Conservation (phyloP, 1,140 invertebrate species). For the Hycleus cichorii region DNA sequence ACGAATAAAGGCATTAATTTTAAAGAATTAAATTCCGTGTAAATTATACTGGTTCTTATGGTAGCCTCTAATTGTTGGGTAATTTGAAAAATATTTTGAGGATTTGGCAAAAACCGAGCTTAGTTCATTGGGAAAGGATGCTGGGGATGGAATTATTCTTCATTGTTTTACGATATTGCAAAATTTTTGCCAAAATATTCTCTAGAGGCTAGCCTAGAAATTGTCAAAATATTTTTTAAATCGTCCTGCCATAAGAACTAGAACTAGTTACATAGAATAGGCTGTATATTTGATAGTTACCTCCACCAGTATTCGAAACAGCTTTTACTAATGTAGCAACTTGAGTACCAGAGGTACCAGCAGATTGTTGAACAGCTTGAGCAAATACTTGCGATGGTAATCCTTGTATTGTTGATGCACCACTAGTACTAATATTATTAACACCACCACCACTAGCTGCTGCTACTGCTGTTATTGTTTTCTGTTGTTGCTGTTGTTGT, state of each 20-base stretch:
- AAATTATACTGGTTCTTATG: not conserved
- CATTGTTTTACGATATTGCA: too few species aligned
- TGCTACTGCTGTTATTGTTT: constrained; percentile 40
- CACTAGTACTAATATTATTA: not conserved
- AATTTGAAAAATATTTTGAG: too few species aligned
- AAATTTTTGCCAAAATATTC: too few species aligned
- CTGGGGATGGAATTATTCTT: too few species aligned
- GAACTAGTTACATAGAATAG: too few species aligned
- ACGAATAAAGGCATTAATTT: not conserved
- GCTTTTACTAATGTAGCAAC: constrained; percentile 56
- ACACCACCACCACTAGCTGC: constrained; percentile 25
- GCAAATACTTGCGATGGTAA: constrained; percentile 50
- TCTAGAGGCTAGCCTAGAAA: too few species aligned
- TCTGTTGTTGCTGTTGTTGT: constrained; percentile 46
- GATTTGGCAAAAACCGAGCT: too few species aligned
- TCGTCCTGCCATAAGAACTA: too few species aligned
- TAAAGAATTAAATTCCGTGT: not conserved
- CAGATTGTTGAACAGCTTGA: constrained; percentile 45
- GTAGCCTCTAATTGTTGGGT: too few species aligned
- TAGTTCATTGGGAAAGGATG: too few species aligned
- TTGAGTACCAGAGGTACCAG: constrained; percentile 40
- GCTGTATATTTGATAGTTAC: constrained; percentile 5
- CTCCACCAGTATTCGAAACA: constrained; percentile 42
- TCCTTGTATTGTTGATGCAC: constrained; percentile 35
- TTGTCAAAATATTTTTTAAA: too few species aligned